These are phyloP conservation scores for Pipistrellus pipistrellus DNA, from an alignment of 2,797 vertebrate species.

Conservation along the genomic window DNA sequence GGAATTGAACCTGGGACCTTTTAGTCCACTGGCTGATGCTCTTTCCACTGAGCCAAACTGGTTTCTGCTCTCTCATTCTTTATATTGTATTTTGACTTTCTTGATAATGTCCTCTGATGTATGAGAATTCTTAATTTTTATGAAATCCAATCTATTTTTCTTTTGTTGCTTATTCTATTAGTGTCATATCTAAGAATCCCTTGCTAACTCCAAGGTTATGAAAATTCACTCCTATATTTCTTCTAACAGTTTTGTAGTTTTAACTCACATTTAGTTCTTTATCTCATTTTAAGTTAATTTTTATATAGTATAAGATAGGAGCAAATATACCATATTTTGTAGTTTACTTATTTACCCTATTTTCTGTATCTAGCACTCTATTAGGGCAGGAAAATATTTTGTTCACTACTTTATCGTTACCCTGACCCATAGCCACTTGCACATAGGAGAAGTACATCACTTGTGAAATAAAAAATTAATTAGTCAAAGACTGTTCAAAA, in stretches of 20 bases:
- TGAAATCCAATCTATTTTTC: not conserved
- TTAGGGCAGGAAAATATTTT: not conserved
- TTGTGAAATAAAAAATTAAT: slow-evolving; percentile 34
- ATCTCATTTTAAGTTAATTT: not conserved
- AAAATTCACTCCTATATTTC: not conserved
- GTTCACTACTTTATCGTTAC: not conserved
- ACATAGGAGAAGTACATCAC: not conserved
- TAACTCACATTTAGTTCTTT: not conserved
- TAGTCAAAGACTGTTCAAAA: not conserved
- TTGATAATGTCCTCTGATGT: not conserved
- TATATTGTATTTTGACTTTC: not conserved
- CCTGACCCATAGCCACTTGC: not conserved
- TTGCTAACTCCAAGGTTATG: not conserved
- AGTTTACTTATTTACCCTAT: not conserved
- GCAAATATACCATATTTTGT: not conserved
- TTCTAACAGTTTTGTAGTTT: not conserved
- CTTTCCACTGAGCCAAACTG: too few species aligned
- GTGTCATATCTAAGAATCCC: not conserved
- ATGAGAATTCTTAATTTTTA: not conserved
- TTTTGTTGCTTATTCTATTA: not conserved
- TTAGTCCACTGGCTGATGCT: too few species aligned
- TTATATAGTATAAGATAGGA: not conserved
- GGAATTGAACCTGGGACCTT: too few species aligned
- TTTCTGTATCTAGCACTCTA: not conserved
- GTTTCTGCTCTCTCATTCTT: not conserved